These are phyloP conservation scores for Trichogramma evanescens DNA, from an alignment of 2,888 invertebrate genomes.

Conservation along the genomic window DNA sequence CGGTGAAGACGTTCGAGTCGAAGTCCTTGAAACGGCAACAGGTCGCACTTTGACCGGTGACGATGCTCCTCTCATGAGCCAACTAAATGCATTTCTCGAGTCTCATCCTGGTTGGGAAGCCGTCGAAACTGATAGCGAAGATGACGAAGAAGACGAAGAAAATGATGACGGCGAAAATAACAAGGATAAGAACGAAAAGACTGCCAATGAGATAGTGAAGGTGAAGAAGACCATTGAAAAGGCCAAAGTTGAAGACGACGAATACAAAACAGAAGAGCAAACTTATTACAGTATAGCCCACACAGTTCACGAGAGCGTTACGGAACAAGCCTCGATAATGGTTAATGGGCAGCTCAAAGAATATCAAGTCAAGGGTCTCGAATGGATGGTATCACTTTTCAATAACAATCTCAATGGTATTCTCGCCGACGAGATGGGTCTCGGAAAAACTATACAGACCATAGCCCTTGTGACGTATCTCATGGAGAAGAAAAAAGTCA, in stretches of 20 bases:
- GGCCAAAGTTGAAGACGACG: slow-evolving; percentile 90
- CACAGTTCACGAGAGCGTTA: slow-evolving; percentile 88
- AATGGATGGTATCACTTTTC: slow-evolving; percentile 97
- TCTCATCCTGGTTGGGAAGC: slow-evolving; percentile 93
- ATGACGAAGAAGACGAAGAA: slow-evolving; percentile 44
- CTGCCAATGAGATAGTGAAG: slow-evolving; percentile 52
- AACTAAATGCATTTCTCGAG: slow-evolving; percentile 81
- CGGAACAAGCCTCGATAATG: slow-evolving; percentile 88
- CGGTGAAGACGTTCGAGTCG: slow-evolving; percentile 73
- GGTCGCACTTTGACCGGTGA: slow-evolving; percentile 71
- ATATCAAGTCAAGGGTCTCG: slow-evolving; percentile 94
- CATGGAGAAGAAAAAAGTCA: slow-evolving; percentile 97
- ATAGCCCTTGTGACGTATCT: slow-evolving; percentile 93
- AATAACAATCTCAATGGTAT: slow-evolving; percentile 99
- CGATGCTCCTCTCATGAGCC: slow-evolving; percentile 80
- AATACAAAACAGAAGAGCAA: slow-evolving; percentile 89
- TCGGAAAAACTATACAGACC: slow-evolving; percentile 96
- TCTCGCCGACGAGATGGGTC: slow-evolving; percentile 98
- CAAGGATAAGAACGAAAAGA: slow-evolving; percentile 42
- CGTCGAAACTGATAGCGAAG: slow-evolving; percentile 66
- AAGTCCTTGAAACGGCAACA: slow-evolving; percentile 81
- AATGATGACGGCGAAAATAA: slow-evolving; percentile 26
- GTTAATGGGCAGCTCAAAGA: slow-evolving; percentile 93
- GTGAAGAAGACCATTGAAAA: slow-evolving; percentile 71
- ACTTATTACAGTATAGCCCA: slow-evolving; percentile 98